These are phyloP conservation scores for Entomobrya proxima DNA, from an alignment of 2,888 invertebrate species.

Conservation along the genomic window DNA sequence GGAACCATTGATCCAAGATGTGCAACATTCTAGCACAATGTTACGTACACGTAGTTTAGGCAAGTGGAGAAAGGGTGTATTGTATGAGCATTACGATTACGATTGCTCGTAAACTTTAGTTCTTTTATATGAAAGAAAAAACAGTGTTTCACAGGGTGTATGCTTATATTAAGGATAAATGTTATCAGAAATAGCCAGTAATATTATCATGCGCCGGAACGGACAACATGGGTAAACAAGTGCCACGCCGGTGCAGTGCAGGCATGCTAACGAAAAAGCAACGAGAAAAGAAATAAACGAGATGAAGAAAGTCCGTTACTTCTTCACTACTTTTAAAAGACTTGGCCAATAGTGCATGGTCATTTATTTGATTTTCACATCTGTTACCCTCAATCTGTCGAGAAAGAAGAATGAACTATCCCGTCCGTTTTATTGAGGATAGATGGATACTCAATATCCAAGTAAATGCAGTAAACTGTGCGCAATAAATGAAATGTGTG, in stretches of 20 bases:
- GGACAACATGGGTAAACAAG: background rate
- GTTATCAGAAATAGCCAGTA: too few relatives aligned
- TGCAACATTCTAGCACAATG: too few relatives aligned
- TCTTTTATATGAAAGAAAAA: too few relatives aligned
- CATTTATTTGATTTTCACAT: conserved; percentile 63
- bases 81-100: too few relatives aligned
- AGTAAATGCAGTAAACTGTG: conserved; percentile 38
- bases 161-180: too few relatives aligned
- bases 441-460: conserved; percentile 47
- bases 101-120: too few relatives aligned
- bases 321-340: conserved; percentile 29
- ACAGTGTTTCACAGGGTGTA: too few relatives aligned
- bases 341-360: conserved; percentile 49
- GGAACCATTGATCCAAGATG: too few relatives aligned
- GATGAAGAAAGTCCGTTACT: background rate
- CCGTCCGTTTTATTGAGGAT: conserved; percentile 48
- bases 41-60: too few relatives aligned
- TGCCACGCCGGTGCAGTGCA: background rate
- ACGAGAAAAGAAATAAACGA: background rate
- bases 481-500: conserved; percentile 48
- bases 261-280: background rate
- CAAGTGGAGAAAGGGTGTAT: too few relatives aligned
- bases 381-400: conserved; percentile 60
- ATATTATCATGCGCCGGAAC: too few relatives aligned
- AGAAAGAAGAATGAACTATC: conserved; percentile 44